phyloP scores from a whole-genome alignment of 2,888 invertebrate species.

The Gerris lacustris region DNA sequence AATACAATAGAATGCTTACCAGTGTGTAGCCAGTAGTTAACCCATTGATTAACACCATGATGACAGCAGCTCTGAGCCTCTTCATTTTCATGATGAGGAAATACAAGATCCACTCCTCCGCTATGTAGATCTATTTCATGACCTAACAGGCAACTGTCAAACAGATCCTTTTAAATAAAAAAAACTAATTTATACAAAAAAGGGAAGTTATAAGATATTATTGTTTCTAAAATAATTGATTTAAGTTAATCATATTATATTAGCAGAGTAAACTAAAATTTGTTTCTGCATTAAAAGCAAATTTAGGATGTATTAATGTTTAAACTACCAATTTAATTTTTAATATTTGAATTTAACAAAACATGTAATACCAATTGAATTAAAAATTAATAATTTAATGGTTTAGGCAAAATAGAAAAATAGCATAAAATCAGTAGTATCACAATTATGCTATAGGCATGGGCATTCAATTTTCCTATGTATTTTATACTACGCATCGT shows the following conservation, averaged over 20 bases:
- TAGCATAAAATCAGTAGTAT: too few relatives aligned
- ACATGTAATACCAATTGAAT: too few relatives aligned
- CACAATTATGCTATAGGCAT: too few relatives aligned
- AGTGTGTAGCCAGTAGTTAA: constrained; percentile 84
- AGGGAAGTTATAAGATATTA: neutral
- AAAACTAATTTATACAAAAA: neutral
- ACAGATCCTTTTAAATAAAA: constrained; percentile 2
- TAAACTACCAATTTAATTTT: too few relatives aligned
- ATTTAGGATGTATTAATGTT: too few relatives aligned
- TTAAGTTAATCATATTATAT: neutral
- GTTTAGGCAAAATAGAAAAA: too few relatives aligned
- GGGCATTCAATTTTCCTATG: too few relatives aligned
- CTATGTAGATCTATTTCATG: constrained; percentile 69
- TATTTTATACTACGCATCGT: too few relatives aligned
- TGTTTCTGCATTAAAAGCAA: neutral
- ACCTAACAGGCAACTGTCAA: constrained; percentile 44
- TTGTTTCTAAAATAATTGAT: neutral
- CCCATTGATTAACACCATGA: constrained; percentile 66
- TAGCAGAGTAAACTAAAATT: too few relatives aligned
- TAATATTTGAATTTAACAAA: too few relatives aligned
- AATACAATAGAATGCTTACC: constrained; percentile 39
- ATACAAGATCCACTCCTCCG: constrained; percentile 76
- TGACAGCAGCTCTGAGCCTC: constrained; percentile 83
- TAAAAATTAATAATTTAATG: too few relatives aligned
- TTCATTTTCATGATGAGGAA: constrained; percentile 94